Percentiles rank a stretch among this genome's conserved stretches.
These are phyloP conservation scores for Aurelia sp. DNA, from an alignment of 30 jellyfish, hydroid and myxozoan genomes.

Conservation along the genomic window DNA sequence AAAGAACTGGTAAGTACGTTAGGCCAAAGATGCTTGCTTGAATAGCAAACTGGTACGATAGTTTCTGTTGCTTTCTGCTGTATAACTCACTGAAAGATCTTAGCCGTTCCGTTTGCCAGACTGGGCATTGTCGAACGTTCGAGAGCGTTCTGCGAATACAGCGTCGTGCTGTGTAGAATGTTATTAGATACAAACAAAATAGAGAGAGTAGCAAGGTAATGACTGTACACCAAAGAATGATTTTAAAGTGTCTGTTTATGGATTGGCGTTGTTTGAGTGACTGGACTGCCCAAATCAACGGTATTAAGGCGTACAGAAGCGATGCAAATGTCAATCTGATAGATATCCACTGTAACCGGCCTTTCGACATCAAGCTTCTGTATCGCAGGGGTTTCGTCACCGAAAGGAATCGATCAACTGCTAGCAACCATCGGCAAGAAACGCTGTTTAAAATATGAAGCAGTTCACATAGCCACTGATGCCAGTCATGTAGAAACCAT, in stretches of 20 bases:
- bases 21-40: constrained; percentile 1
- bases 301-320: background rate
- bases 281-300: constrained; percentile 12
- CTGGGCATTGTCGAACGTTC: background rate
- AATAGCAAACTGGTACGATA: constrained; percentile 23
- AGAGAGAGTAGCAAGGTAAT: background rate
- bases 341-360: background rate
- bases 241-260: background rate
- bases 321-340: background rate
- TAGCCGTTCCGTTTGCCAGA: background rate
- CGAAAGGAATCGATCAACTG: constrained; percentile 43
- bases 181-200: constrained; percentile 5
- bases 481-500: background rate
- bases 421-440: constrained; percentile 14
- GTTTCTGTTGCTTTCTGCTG: constrained; percentile 10
- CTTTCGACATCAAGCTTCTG: background rate
- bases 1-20: constrained; percentile 40
- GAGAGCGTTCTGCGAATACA: constrained; percentile 11
- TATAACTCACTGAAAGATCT: background rate
- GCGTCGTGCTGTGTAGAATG: constrained; percentile 27
- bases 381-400: constrained; percentile 25
- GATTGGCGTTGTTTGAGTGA: background rate
- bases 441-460: constrained; percentile 43
- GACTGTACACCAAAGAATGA: background rate
- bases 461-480: constrained; percentile 9